Evolutionary conservation across 2,888 invertebrate genomes (phyloP).

Genomic region (Xestia ashworthii): DNA sequence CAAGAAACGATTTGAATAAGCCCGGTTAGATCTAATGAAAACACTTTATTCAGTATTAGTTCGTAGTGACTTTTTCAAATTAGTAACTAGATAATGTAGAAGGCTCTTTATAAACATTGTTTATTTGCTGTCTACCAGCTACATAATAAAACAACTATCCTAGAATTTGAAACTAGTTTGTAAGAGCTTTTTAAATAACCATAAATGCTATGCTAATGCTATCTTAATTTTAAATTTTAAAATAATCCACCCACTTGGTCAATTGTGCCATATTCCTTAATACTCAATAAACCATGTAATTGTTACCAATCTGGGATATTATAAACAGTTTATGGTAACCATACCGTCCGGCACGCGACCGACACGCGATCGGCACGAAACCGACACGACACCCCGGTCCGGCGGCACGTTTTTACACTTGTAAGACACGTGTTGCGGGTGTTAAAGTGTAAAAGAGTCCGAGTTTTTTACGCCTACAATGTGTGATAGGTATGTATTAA

Average conservation of each 20-base stretch:
- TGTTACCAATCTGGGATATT: constrained; percentile 65
- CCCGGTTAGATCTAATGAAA: background rate
- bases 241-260: constrained; percentile 6
- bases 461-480: background rate
- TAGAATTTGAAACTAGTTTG: background rate
- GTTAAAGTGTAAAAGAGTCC: constrained; percentile 16
- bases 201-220: too few species aligned
- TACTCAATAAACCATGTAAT: constrained; percentile 48
- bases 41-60: background rate
- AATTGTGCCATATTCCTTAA: constrained; percentile 6
- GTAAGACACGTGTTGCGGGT: constrained; percentile 45
- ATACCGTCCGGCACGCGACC: constrained; percentile 36
- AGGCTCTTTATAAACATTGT: background rate
- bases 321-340: constrained; percentile 62
- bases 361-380: constrained; percentile 34
- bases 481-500: background rate
- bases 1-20: background rate
- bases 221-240: too few species aligned
- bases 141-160: background rate
- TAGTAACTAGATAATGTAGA: background rate
- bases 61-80: background rate
- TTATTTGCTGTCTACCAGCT: background rate
- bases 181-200: background rate
- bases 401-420: constrained; percentile 69
- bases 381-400: constrained; percentile 44